Base-by-base conservation (phyloP, 2,888 invertebrate species). In the Pseudoips prasinana region DNA sequence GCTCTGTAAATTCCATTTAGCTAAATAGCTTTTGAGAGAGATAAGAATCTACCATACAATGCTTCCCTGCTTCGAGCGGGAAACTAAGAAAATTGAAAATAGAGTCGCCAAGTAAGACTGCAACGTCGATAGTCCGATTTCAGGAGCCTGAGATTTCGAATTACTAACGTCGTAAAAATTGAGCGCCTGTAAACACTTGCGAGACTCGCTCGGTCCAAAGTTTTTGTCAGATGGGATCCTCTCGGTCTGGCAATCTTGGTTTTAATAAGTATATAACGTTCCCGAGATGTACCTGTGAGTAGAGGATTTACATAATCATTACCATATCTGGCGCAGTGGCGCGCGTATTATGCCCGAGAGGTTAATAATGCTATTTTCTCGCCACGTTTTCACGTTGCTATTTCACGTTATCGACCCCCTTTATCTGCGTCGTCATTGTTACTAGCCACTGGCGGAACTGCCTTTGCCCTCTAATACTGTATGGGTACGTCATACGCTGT, bases 291-390 rank as follows among this genome's bases (percentile, higher is more conserved):
- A 86, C 86, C 86, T 87, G 84, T 77, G 82, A 85, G 87, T 66
- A 74, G 78, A 63, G 71, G 83, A 89, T 89, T 89, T 87, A 85
- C 89, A 89, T 89, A 89, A 88, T 87, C 85, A 88, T 89, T 88
- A 88, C 85, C 89, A 88, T 89, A 88, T 87, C 87, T 87, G 81
- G 86, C 83, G 84, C 81, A 82, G 77, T 86, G 85, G 86, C 82
- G 84, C 84, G 85, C 70, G 80, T 87, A 89, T 88, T 88, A 88
- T 79, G 69, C 89, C 84, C 88, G 67, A 69, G 87, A 85, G 89
- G 88, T 88, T 89, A 88, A 89, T 89, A 89, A 88, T 88, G 88
- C 83, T 82, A 88, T 89, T 89, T 89, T 88, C 88, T 86, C 85
- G 82, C 83, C 83, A 84, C 86, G 79, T 87, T 85, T 86, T 87